phyloP scores from a whole-genome alignment of 2,113 vertebrate species.

The Paralichthys olivaceus region DNA sequence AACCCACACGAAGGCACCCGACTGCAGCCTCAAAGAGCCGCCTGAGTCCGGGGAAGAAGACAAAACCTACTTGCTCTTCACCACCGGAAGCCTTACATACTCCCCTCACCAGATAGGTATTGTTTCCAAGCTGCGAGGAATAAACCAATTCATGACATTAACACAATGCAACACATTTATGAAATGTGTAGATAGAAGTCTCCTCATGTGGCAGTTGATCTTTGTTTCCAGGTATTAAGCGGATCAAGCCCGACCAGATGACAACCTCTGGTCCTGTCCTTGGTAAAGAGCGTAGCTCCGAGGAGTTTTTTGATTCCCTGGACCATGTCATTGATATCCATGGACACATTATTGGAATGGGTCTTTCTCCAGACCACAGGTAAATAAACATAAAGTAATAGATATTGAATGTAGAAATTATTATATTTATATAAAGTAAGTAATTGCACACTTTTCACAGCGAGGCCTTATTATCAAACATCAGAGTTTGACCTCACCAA shows the following conservation, averaged over 20 bases:
- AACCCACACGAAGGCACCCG: constrained; percentile 84
- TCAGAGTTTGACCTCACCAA: too few species aligned
- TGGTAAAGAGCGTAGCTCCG: constrained; percentile 89
- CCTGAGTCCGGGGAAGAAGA: constrained; percentile 72
- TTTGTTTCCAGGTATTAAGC: constrained; percentile 88
- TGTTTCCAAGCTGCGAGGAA: too few species aligned
- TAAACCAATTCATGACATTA: too few species aligned
- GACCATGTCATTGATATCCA: constrained; percentile 97
- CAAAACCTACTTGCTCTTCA: constrained; percentile 96
- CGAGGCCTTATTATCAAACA: too few species aligned
- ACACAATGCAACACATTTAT: background rate
- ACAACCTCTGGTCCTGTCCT: constrained; percentile 91
- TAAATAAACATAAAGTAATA: constrained; percentile 41
- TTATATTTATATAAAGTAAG: too few species aligned
- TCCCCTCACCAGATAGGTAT: constrained; percentile 97
- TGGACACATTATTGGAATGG: constrained; percentile 97
- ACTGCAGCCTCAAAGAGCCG: constrained; percentile 71
- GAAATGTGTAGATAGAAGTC: background rate
- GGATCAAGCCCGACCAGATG: constrained; percentile 96
- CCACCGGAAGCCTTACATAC: constrained; percentile 96
- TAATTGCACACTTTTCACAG: too few species aligned
- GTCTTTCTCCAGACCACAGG: constrained; percentile 97
- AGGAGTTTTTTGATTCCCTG: constrained; percentile 94
- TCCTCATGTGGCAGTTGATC: background rate
- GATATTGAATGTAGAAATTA: too few species aligned